These are phyloP conservation scores for Rhopalosiphum nymphaeae DNA, from an alignment of 2,888 invertebrate genomes.

Conservation along the genomic window DNA sequence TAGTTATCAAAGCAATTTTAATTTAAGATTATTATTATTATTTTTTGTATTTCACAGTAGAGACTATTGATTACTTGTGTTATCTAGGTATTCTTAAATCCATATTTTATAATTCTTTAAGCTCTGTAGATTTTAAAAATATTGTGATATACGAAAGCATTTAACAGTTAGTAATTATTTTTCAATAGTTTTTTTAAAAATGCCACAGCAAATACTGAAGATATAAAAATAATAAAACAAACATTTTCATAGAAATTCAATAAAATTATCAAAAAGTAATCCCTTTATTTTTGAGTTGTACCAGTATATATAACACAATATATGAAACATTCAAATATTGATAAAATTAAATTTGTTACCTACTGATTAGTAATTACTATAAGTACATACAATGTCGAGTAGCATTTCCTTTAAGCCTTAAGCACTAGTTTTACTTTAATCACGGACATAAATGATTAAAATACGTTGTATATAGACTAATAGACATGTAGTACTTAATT, in stretches of 20 bases:
- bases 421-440: neutral
- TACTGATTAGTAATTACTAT: neutral
- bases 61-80: neutral
- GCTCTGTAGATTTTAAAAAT: neutral
- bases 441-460: neutral
- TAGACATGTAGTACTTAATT: constrained; percentile 12
- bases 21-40: neutral
- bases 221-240: neutral
- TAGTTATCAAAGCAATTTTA: neutral
- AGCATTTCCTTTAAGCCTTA: neutral
- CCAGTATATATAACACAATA: neutral
- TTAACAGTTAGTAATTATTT: neutral
- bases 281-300: neutral
- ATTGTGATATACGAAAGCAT: neutral
- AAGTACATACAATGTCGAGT: neutral
- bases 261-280: neutral
- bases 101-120: neutral
- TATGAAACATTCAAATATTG: neutral
- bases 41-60: neutral
- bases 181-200: neutral
- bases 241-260: neutral
- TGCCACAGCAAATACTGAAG: neutral
- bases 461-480: neutral
- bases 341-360: neutral
- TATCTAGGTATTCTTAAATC: neutral